These are phyloP conservation scores for Vanessa cardui DNA, from an alignment of 2,888 invertebrate species.

Conservation along the genomic window DNA sequence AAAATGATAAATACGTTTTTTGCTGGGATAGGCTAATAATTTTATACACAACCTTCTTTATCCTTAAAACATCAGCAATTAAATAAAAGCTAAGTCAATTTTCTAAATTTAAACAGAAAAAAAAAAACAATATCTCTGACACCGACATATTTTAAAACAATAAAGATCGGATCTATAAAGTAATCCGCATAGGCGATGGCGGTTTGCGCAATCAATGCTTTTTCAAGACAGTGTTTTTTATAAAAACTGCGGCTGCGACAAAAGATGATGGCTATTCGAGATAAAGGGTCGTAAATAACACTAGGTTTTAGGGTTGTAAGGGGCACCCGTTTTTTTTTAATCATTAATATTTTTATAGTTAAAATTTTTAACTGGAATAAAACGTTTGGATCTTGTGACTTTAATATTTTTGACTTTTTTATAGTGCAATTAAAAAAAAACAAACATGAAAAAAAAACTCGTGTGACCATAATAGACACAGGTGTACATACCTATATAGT, in stretches of 20 bases:
- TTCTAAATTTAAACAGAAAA: constrained; percentile 18
- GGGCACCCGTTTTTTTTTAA: constrained; percentile 22
- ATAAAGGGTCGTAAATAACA: constrained; percentile 77
- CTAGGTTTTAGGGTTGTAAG: constrained; percentile 56
- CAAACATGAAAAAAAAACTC: neutral
- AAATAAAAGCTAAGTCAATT: constrained; percentile 3
- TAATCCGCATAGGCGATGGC: constrained; percentile 66
- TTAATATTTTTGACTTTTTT: neutral
- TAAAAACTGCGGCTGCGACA: constrained; percentile 68
- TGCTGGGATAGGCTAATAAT: too few relatives aligned
- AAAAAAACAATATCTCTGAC: constrained; percentile 35
- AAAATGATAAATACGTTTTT: too few relatives aligned
- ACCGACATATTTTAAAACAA: constrained; percentile 56
- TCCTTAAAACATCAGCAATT: neutral
- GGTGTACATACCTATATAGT: too few relatives aligned
- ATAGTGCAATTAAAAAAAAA: constrained; percentile 1
- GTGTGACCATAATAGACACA: too few relatives aligned
- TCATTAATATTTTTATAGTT: constrained; percentile 19
- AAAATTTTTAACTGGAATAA: constrained; percentile 18
- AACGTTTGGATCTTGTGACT: neutral
- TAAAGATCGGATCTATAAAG: constrained; percentile 76
- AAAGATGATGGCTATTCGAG: constrained; percentile 65
- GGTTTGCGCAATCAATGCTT: constrained; percentile 58
- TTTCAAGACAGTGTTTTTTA: constrained; percentile 56
- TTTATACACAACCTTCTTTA: too few relatives aligned